Percentiles rank a stretch among this genome's conserved stretches.
Evolutionary conservation across 2,888 invertebrate genomes (phyloP).

Genomic region (Colostygia pectinataria): DNA sequence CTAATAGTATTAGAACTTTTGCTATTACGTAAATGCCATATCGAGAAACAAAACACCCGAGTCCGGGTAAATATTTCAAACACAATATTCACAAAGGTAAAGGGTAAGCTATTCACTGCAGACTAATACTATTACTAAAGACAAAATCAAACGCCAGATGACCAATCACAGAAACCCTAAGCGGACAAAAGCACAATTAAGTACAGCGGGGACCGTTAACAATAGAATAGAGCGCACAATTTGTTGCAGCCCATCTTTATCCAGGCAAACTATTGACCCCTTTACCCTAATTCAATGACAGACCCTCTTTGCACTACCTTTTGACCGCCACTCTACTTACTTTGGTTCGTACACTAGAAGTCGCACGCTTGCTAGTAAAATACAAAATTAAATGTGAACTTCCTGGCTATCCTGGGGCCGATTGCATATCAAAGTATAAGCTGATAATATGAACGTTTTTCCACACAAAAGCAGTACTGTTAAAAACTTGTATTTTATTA

Average conservation of each 20-base stretch:
- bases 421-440: no score
- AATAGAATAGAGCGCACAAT: constrained; percentile 75
- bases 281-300: constrained; percentile 77
- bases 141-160: constrained; percentile 53
- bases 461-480: no score
- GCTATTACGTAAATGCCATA: no score
- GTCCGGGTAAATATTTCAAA: no score
- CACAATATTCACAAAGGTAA: constrained; percentile 5
- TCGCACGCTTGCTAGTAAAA: no score
- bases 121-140: constrained; percentile 53
- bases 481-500: no score
- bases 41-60: no score
- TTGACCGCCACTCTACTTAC: constrained; percentile 2
- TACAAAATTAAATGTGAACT: no score
- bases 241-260: constrained; percentile 82
- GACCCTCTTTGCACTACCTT: constrained; percentile 47
- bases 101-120: constrained; percentile 13
- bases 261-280: constrained; percentile 77
- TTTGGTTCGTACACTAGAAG: neutral
- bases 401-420: no score
- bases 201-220: constrained; percentile 78
- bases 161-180: constrained; percentile 63
- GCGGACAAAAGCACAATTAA: constrained; percentile 81
- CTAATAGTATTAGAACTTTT: no score
- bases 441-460: no score